Conservation (phyloP, 2,113 vertebrate species). For the Indicator maculatus region DNA sequence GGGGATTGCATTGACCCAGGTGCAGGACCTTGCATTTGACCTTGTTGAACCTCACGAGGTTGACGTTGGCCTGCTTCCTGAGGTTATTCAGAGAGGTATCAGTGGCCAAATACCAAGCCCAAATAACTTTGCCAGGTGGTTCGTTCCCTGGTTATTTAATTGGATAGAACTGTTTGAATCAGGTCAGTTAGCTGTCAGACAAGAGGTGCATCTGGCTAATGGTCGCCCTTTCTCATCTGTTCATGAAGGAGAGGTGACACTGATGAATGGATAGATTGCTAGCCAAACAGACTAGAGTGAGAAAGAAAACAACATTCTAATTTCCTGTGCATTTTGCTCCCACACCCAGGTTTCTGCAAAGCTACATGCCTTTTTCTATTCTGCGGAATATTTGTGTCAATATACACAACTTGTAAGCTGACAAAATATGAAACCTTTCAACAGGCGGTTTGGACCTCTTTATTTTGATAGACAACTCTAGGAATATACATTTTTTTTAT, state of each 20-base stretch:
- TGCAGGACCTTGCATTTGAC: no score
- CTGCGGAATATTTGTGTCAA: neutral
- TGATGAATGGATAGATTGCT: neutral
- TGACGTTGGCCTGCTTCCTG: no score
- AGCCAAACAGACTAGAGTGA: neutral
- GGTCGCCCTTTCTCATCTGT: neutral
- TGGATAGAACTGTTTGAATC: neutral
- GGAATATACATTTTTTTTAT: neutral
- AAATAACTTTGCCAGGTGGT: neutral
- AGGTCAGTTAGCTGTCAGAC: neutral
- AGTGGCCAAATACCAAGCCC: neutral
- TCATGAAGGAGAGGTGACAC: neutral
- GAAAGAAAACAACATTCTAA: neutral
- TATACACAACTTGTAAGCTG: neutral
- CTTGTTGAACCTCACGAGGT: no score
- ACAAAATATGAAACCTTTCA: neutral
- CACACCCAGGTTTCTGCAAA: neutral
- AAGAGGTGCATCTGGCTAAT: neutral
- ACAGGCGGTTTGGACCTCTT: neutral
- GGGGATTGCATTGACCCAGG: no score
- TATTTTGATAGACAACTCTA: neutral
- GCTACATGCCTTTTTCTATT: neutral
- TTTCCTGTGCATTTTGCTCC: fast-evolving
- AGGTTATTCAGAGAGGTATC: neutral
- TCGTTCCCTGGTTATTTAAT: neutral